Conservation (phyloP, 2,888 invertebrate species). For the Ypsolopha scabrella region DNA sequence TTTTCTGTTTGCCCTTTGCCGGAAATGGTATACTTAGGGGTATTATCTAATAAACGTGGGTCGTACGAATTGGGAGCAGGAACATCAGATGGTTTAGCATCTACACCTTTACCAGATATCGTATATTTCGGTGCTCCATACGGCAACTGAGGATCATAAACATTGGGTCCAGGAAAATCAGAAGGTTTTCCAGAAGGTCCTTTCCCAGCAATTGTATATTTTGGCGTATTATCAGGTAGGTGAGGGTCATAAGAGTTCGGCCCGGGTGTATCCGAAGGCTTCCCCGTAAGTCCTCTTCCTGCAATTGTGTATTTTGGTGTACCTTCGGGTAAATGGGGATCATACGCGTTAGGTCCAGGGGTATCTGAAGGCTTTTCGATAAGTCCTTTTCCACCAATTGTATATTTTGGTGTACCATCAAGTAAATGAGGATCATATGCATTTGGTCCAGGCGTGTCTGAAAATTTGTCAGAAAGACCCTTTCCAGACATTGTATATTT, state of each 20-base stretch:
- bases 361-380: slow-evolving; percentile 26
- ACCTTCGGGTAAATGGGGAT: slow-evolving; percentile 57
- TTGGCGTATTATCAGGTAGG: slow-evolving; percentile 65
- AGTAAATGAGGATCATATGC: slow-evolving; percentile 71
- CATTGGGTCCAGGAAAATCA: slow-evolving; percentile 65
- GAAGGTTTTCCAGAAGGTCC: slow-evolving; percentile 60
- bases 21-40: slow-evolving; percentile 76
- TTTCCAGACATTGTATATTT: slow-evolving; percentile 74
- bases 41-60: slow-evolving; percentile 65
- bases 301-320: slow-evolving; percentile 76
- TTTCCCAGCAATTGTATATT: slow-evolving; percentile 74
- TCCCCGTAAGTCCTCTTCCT: slow-evolving; percentile 61
- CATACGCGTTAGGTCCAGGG: slow-evolving; percentile 62
- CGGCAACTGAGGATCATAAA: slow-evolving; percentile 67
- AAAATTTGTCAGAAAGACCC: slow-evolving; percentile 43
- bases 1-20: slow-evolving; percentile 69
- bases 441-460: slow-evolving; percentile 72
- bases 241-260: slow-evolving; percentile 60
- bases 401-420: slow-evolving; percentile 71
- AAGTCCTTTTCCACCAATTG: slow-evolving; percentile 73
- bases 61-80: slow-evolving; percentile 73
- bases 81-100: slow-evolving; percentile 30
- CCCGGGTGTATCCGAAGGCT: slow-evolving; percentile 59
- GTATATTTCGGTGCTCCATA: slow-evolving; percentile 70
- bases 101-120: slow-evolving; percentile 73